Conservation (phyloP, 2,888 invertebrate genomes). For the Cheiracanthium punctorium region DNA sequence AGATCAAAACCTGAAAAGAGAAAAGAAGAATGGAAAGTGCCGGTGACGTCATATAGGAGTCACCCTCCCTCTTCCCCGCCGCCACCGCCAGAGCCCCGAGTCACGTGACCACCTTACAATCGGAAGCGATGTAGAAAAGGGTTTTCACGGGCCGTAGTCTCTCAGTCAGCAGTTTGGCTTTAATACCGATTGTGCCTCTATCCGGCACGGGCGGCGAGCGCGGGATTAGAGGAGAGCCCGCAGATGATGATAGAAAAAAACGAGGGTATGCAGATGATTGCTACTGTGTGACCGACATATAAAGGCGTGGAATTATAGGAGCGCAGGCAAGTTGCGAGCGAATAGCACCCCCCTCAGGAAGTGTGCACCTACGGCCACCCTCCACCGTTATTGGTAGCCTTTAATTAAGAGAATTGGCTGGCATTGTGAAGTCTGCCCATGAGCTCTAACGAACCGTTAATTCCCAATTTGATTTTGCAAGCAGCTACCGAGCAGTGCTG, state of each 20-base stretch:
- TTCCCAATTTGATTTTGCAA: slow-evolving; percentile 1
- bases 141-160: slow-evolving; percentile 52
- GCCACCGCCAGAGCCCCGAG: neutral
- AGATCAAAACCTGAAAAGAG: neutral
- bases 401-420: slow-evolving; percentile 4
- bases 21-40: neutral
- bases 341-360: neutral
- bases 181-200: slow-evolving; percentile 20
- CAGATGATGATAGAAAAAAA: neutral
- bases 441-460: slow-evolving; percentile 7
- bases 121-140: slow-evolving; percentile 43
- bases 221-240: neutral
- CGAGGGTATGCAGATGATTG: neutral
- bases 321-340: neutral
- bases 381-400: neutral
- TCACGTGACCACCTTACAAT: slow-evolving; percentile 43
- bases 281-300: slow-evolving; percentile 7
- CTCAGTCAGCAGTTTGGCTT: slow-evolving; percentile 49
- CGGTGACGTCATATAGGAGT: slow-evolving; percentile 36
- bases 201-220: neutral
- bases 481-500: neutral
- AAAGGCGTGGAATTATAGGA: neutral
- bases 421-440: neutral
- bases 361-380: neutral
- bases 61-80: too few relatives aligned